Percentiles rank a stretch among this genome's conserved stretches.
These are phyloP conservation scores for Eupithecia abbreviata DNA, from an alignment of 2,888 invertebrate genomes.

Conservation along the genomic window DNA sequence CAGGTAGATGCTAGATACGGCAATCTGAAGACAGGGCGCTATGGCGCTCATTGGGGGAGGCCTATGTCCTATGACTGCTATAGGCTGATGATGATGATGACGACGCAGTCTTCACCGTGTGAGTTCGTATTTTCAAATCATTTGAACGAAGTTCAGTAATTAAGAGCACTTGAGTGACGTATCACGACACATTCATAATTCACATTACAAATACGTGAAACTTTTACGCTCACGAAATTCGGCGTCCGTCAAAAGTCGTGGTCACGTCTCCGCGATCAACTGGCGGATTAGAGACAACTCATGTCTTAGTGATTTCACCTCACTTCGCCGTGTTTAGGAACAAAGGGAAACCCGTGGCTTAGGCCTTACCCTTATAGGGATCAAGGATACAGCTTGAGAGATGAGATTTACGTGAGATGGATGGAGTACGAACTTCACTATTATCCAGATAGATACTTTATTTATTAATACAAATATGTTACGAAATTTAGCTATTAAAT, in stretches of 20 bases:
- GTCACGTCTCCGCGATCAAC: slow-evolving; percentile 1
- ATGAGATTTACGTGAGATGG: not conserved
- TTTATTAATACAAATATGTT: too few relatives aligned
- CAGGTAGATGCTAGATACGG: too few relatives aligned
- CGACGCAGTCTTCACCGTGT: not conserved
- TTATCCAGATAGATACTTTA: too few relatives aligned
- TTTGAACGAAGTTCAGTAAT: not conserved
- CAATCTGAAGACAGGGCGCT: too few relatives aligned
- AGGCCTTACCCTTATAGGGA: not conserved
- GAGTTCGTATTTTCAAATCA: not conserved
- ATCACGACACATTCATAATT: not conserved
- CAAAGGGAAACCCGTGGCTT: not conserved
- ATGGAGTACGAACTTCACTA: not conserved
- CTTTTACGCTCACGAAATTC: slow-evolving; percentile 2
- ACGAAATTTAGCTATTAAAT: too few relatives aligned
- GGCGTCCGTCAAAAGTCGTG: slow-evolving; percentile 10
- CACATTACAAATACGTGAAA: slow-evolving; percentile 3
- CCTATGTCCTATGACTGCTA: too few relatives aligned
- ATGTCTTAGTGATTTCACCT: slow-evolving; percentile 1
- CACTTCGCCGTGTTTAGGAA: not conserved
- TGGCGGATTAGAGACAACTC: not conserved
- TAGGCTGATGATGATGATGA: too few relatives aligned
- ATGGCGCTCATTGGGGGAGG: too few relatives aligned
- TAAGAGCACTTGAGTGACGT: not conserved
- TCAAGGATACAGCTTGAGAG: not conserved